Evolutionary conservation across 2,113 vertebrate genomes (phyloP), one percentile per base, ranked within the genome.

Genomic region (human): DNA sequence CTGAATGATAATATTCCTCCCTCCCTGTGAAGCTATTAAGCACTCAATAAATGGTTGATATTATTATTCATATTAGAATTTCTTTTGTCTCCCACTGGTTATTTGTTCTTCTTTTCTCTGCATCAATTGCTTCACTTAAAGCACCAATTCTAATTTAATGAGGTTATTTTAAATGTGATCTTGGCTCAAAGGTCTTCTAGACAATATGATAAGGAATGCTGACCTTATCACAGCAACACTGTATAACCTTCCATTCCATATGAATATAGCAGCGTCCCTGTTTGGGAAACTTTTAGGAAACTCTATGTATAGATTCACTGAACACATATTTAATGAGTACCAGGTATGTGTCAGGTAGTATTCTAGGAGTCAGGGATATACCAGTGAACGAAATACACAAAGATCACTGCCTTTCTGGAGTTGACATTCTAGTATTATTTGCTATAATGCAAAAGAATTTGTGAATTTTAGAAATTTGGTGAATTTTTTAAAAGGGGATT

Each of bases 1-100:
- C 18, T 64, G 38, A 95, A 84, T 85, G 85, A 66, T 48, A 94
- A n/a, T 50, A 84, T 82, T 73, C 84, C 50, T 43, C 61, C 59
- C 38, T 91, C 14, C 32, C 48, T 50, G 32, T 8, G 68, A 16
- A 84, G 59, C 23, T 59, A 68, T 82, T 82, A 73, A 89, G 25
- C 11, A 43, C 40, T 93, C 75, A 75, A 35, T 64, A 85, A 92
- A 48, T 66, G 13, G 40, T 82, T 86, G 30, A 38, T 87, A 81
- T 89, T 89, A 50, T 82, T 30, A 93, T 82, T 91, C 79, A 89
- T 57, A 76, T 89, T 68, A 76, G 68, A 92, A 82, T 64, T 82
- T 80, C n/a, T 82, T 84, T 59, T 57, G 14, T 90, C 59, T 93
- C 75, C 86, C 23, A 66, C 48, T 48, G 35, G 45, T 50, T 91